phyloP scores from a whole-genome alignment of 2,888 invertebrate genomes.

The Mythimna lalbum region DNA sequence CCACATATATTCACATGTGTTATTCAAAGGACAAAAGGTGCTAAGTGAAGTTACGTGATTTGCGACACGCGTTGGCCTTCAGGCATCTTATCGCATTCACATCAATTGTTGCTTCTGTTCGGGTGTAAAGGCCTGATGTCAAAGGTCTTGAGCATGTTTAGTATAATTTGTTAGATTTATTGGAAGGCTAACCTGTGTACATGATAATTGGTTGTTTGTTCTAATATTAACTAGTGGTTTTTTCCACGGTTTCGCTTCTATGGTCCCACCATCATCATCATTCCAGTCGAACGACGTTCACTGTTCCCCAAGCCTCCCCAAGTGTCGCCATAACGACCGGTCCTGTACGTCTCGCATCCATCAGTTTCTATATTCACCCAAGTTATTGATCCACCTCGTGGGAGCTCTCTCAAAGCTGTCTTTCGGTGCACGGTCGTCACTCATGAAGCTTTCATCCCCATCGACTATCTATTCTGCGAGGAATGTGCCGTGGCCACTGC shows the following conservation, averaged over 20 bases:
- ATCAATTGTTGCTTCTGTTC: constrained; percentile 55
- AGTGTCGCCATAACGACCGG: too few species aligned
- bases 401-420: too few species aligned
- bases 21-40: constrained; percentile 37
- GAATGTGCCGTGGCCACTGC: too few species aligned
- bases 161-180: constrained; percentile 25
- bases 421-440: too few species aligned
- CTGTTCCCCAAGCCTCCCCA: too few species aligned
- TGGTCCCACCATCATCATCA: neutral
- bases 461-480: too few species aligned
- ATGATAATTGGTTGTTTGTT: constrained; percentile 6
- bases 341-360: too few species aligned
- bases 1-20: too few species aligned
- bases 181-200: constrained; percentile 15
- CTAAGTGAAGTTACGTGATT: constrained; percentile 53
- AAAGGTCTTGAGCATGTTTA: constrained; percentile 42
- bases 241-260: neutral
- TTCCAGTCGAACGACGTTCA: too few species aligned
- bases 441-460: too few species aligned
- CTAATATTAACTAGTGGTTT: neutral
- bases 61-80: constrained; percentile 50
- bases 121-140: constrained; percentile 27
- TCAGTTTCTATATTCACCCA: too few species aligned
- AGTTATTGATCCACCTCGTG: too few species aligned
- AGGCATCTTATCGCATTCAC: constrained; percentile 46